Conservation (phyloP, 2,888 invertebrate genomes). For the Drosophila testacea region DNA sequence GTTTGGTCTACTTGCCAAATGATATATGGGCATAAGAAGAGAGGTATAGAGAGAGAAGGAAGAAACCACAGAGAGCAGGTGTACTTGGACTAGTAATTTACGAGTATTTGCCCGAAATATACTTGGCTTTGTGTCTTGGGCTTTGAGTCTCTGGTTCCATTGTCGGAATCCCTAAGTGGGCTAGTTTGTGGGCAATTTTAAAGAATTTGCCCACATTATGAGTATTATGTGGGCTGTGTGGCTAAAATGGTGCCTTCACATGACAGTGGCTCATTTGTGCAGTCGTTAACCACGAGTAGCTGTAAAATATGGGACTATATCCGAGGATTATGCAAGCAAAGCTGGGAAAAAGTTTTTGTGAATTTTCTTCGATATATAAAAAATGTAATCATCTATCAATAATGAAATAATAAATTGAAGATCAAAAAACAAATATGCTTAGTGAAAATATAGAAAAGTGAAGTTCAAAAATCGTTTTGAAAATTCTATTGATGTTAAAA, state of each 20-base stretch:
- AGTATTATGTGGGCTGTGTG: conserved; percentile 39
- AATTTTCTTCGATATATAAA: neutral
- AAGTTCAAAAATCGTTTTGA: too few relatives aligned
- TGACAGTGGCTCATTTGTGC: conserved; percentile 68
- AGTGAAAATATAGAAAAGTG: too few relatives aligned
- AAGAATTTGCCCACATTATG: conserved; percentile 69
- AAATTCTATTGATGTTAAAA: too few relatives aligned
- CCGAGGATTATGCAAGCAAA: conserved; percentile 17
- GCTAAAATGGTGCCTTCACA: conserved; percentile 65
- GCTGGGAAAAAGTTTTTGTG: conserved; percentile 12
- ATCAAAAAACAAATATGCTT: too few relatives aligned
- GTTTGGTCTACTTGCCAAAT: conserved; percentile 51
- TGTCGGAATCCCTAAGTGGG: conserved; percentile 58
- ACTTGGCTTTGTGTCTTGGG: conserved; percentile 6
- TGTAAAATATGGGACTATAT: conserved; percentile 23
- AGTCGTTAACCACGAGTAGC: conserved; percentile 39
- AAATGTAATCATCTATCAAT: neutral
- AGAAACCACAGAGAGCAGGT: conserved; percentile 55
- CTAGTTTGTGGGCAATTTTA: conserved; percentile 73
- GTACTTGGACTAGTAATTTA: conserved; percentile 50
- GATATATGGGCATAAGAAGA: conserved; percentile 44
- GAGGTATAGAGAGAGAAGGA: neutral
- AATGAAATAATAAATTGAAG: too few relatives aligned
- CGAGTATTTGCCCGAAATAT: conserved; percentile 39
- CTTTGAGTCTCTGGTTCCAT: conserved; percentile 19